These are phyloP conservation scores for Heliornis fulica DNA, from an alignment of 2,113 vertebrate species.

Conservation along the genomic window DNA sequence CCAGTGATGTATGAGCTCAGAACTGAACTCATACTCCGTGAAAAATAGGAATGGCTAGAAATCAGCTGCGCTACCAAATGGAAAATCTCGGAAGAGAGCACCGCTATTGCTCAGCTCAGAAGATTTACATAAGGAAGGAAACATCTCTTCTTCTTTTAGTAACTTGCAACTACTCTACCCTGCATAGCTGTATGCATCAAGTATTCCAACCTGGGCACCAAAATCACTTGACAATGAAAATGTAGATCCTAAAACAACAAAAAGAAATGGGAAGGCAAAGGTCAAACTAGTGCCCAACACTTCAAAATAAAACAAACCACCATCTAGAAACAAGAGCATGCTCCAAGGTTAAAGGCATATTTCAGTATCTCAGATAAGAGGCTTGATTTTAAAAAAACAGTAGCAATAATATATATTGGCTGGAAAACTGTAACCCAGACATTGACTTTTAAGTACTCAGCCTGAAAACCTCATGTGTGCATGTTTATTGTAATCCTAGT, in stretches of 20 bases:
- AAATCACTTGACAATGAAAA: neutral
- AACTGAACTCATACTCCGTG: neutral
- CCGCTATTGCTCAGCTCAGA: neutral
- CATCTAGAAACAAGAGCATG: neutral
- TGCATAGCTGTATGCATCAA: neutral
- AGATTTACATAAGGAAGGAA: neutral
- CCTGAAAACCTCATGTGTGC: neutral
- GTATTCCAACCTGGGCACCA: neutral
- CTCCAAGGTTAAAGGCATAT: neutral
- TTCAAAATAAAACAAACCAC: neutral
- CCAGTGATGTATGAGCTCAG: conserved; percentile 45
- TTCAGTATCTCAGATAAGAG: neutral
- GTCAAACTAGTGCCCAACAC: neutral
- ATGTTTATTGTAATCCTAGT: neutral
- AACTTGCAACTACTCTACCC: neutral
- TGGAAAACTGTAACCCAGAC: neutral
- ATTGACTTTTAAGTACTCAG: neutral
- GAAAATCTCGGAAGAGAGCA: conserved; percentile 8
- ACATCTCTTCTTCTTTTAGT: neutral
- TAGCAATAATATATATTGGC: accelerated
- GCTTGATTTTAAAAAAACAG: neutral
- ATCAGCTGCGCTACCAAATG: conserved; percentile 3
- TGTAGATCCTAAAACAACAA: neutral
- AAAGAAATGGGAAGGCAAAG: neutral
- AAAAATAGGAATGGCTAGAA: conserved; percentile 40